Percentiles rank a stretch among this genome's conserved stretches.
Conservation (phyloP, 2,113 vertebrate genomes). For the Megaceryle torquata region DNA sequence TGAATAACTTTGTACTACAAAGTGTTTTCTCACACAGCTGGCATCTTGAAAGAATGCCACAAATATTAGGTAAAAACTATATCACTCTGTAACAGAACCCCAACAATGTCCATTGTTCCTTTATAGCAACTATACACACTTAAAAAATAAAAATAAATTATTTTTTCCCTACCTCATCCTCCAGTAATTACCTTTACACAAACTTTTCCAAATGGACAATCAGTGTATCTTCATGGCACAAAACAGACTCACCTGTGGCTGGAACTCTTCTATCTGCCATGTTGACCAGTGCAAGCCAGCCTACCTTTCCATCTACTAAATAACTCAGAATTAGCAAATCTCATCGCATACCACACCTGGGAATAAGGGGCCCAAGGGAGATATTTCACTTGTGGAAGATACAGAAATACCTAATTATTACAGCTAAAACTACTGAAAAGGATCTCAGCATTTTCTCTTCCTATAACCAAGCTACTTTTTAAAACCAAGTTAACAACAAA, state of each 20-base stretch:
- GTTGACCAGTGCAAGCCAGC: background rate
- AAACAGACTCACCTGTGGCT: background rate
- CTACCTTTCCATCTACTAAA: background rate
- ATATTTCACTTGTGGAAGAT: background rate
- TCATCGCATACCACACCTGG: background rate
- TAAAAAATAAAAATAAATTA: rapidly evolving
- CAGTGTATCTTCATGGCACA: background rate
- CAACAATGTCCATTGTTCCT: background rate
- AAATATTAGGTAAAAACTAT: background rate
- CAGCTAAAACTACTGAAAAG: background rate
- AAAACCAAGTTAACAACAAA: background rate
- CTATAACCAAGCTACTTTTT: background rate
- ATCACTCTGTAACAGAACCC: background rate
- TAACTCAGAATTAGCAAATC: background rate
- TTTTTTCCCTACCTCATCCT: background rate
- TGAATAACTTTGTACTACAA: background rate
- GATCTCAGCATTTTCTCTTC: background rate
- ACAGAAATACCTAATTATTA: background rate
- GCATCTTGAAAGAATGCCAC: background rate
- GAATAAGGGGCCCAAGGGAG: background rate
- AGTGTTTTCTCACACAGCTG: background rate
- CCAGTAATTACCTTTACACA: background rate
- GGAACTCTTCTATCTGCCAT: background rate
- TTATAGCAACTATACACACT: background rate
- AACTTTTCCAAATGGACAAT: background rate